Conservation (phyloP, 2,888 invertebrate species). For the Fissipunctia ypsillon region DNA sequence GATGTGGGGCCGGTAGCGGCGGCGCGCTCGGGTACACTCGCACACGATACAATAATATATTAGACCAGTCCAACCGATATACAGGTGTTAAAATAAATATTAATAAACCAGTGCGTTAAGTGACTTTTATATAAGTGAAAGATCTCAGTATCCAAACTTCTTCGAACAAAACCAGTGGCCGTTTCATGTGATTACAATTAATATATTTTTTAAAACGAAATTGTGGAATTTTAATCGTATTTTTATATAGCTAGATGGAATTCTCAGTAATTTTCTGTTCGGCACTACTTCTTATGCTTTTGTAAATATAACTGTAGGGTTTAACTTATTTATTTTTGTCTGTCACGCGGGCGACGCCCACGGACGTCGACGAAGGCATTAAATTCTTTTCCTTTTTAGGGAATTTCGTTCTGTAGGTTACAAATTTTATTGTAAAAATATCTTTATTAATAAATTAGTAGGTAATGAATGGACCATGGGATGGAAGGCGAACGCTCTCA, state of each 20-base stretch:
- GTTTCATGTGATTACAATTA: constrained; percentile 85
- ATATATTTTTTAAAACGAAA: constrained; percentile 70
- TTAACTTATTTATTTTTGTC: constrained; percentile 89
- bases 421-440: constrained; percentile 89
- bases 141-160: constrained; percentile 88
- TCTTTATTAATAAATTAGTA: constrained; percentile 83
- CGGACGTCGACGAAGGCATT: constrained; percentile 64
- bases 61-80: constrained; percentile 72
- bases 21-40: constrained; percentile 59
- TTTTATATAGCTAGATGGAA: constrained; percentile 88
- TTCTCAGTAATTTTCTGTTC: constrained; percentile 84
- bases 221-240: constrained; percentile 83
- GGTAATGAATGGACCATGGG: constrained; percentile 88
- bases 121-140: constrained; percentile 76
- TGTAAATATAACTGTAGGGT: constrained; percentile 88
- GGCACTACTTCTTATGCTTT: constrained; percentile 87
- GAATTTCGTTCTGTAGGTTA: constrained; percentile 90
- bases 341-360: constrained; percentile 70
- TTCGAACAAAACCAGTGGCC: constrained; percentile 89
- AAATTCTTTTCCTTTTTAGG: constrained; percentile 84
- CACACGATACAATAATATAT: constrained; percentile 64
- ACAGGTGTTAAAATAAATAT: constrained; percentile 71
- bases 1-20: constrained; percentile 76
- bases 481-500: constrained; percentile 87
- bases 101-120: constrained; percentile 79